A percentile compares a stretch with the other conserved stretches of the same genome.
Evolutionary conservation across 2,113 vertebrate species (phyloP).

Genomic region (Chinchilla lanigera): DNA sequence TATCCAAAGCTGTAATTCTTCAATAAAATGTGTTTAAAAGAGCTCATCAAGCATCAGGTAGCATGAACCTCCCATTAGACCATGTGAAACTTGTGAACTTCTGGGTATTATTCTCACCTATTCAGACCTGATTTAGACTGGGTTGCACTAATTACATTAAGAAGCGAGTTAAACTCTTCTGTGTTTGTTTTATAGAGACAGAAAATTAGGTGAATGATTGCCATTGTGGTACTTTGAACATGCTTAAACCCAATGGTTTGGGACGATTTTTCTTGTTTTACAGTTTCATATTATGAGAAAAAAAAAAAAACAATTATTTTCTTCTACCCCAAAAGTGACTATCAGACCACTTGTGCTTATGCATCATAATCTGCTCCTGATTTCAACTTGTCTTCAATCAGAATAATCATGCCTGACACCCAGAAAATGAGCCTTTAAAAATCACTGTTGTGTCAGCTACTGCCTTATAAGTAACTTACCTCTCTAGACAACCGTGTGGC

Average conservation of each 20-base stretch:
- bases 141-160: neutral
- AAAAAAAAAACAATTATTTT: neutral
- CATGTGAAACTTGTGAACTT: neutral
- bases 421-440: neutral
- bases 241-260: neutral
- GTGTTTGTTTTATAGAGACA: neutral
- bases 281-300: neutral
- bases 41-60: neutral
- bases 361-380: neutral
- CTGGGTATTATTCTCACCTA: neutral
- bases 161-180: neutral
- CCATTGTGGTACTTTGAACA: neutral
- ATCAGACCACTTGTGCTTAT: neutral
- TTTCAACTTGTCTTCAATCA: neutral
- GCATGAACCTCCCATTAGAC: neutral
- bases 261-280: neutral
- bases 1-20: neutral
- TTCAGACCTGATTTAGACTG: neutral
- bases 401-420: neutral
- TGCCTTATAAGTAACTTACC: neutral
- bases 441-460: neutral
- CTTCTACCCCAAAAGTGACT: neutral
- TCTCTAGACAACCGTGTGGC: fast-evolving
- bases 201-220: neutral
- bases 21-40: neutral